phyloP scores from a whole-genome alignment of 2,113 vertebrate genomes.

The Lota lota region DNA sequence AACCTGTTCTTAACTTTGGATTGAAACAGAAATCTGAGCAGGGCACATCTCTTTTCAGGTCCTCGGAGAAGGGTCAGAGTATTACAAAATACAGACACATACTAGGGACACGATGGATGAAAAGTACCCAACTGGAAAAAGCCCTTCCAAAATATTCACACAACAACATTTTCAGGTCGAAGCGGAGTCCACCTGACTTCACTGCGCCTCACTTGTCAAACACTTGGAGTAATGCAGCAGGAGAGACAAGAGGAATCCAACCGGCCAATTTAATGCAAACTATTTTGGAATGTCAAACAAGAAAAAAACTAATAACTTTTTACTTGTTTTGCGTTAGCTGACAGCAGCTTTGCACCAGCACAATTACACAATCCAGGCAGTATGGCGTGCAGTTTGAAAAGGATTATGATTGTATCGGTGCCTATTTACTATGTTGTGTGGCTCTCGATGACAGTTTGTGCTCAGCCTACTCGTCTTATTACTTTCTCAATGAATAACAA shows the following conservation, averaged over 20 bases:
- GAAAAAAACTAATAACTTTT: neutral
- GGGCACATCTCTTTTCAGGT: neutral
- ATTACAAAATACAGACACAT: constrained; percentile 26
- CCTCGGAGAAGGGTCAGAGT: neutral
- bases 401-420: constrained; percentile 61
- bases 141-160: constrained; percentile 86
- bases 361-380: constrained; percentile 40
- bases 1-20: no score
- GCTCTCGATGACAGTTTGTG: constrained; percentile 59
- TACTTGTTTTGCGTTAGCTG: constrained; percentile 16
- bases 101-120: constrained; percentile 89
- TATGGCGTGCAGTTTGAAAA: constrained; percentile 55
- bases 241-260: no score
- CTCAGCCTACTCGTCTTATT: constrained; percentile 58
- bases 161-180: neutral
- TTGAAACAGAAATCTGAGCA: neutral
- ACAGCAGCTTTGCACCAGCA: constrained; percentile 17
- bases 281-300: neutral
- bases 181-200: constrained; percentile 7
- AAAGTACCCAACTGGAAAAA: constrained; percentile 77
- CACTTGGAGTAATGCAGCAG: neutral
- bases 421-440: constrained; percentile 64
- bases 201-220: constrained; percentile 26
- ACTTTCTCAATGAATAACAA: constrained; percentile 64
- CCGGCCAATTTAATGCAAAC: no score